phyloP scores from a whole-genome alignment of 2,888 invertebrate species.

The Patella depressa region DNA sequence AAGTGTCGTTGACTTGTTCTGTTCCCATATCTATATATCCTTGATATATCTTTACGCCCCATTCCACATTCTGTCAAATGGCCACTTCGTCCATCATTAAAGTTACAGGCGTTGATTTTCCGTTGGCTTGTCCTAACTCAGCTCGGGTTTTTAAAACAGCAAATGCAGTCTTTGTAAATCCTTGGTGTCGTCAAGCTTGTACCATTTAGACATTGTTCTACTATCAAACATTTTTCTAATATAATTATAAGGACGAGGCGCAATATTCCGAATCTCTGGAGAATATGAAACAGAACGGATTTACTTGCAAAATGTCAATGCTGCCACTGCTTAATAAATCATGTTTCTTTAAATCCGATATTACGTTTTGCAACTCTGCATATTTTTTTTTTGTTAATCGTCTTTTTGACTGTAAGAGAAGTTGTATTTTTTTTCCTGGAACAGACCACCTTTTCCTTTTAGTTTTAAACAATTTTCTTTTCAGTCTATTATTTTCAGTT shows the following conservation, averaged over 20 bases:
- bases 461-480: too few species aligned
- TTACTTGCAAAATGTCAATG: too few species aligned
- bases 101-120: neutral
- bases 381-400: too few species aligned
- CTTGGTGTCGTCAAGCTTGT: neutral
- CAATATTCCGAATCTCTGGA: neutral
- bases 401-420: too few species aligned
- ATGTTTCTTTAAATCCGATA: too few species aligned
- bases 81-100: slow-evolving; percentile 7
- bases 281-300: neutral
- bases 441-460: too few species aligned
- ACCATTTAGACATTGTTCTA: neutral
- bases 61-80: neutral
- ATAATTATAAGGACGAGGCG: neutral
- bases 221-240: neutral
- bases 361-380: too few species aligned
- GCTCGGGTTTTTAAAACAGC: neutral
- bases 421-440: too few species aligned
- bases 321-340: too few species aligned
- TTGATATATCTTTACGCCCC: neutral
- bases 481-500: too few species aligned
- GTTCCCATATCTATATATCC: slow-evolving; percentile 11
- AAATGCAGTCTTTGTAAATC: neutral
- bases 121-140: neutral
- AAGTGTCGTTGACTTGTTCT: neutral